Base-by-base conservation (phyloP, 2,797 vertebrate species). In the Danionella dracula region DNA sequence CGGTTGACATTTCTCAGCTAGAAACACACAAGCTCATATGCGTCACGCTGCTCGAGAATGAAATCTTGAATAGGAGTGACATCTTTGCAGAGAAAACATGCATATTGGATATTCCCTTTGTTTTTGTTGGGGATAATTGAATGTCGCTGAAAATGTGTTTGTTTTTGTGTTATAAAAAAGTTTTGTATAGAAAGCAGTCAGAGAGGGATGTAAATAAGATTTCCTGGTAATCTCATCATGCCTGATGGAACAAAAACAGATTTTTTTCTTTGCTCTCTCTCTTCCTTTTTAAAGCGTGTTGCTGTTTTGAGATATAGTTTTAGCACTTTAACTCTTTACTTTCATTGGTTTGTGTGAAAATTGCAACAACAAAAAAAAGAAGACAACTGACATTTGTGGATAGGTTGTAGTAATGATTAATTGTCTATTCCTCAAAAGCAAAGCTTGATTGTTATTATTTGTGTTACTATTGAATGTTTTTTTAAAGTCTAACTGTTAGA, bases 91-190 rank as follows among this genome's bases (percentile, higher is more conserved):
- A 34, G 16, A 63, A 17, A 4, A 17, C 48, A 15, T 53, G 32
- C 17, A 2, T 20, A 16, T 44, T 44, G 4, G 6, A 42, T 53
- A 54, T 65, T 54, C 44, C 35, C 6, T 8, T 11, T 27, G 27
- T 29, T 45, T 64, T 42, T 48, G 61, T 54, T 65, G 49, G 16
- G 29, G 50, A 65, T 65, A 65, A 65, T 54, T 65, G 50, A 27
- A 44, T 53, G 40, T 45, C 50, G 35, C 50, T 54, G 31, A 19
- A 54, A 35, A 41, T 42, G 41, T 45, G 40, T 57, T 57, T 45
- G 40, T 57, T 29, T 21, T 15, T 2, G 15, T n/a, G 7, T 54
- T 45, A 40, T 4, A 31, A 15, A 12, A 54, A 53, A 42, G 10
- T 27, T 27, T n/a, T n/a, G n/a, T n/a, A n/a, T 17, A 32, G 41